Percentiles rank a stretch among this genome's conserved stretches.
Conservation (phyloP, 2,888 invertebrate genomes). For the Aphidius colemani region DNA sequence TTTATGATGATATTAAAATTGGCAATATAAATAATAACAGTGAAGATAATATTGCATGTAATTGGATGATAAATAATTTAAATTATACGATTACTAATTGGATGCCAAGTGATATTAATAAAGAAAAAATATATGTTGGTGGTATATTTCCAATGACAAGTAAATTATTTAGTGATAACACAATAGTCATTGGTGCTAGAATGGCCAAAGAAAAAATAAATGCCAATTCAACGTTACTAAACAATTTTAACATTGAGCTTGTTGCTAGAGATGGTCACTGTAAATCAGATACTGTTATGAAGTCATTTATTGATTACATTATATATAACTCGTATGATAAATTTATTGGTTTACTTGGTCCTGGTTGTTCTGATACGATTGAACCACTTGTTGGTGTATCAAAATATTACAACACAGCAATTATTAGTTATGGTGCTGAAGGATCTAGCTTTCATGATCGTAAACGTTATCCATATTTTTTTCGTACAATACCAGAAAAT, state of each 20-base stretch:
- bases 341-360: conserved; percentile 76
- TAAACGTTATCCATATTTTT: conserved; percentile 76
- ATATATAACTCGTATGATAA: conserved; percentile 63
- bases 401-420: conserved; percentile 72
- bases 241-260: conserved; percentile 67
- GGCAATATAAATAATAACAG: conserved; percentile 51
- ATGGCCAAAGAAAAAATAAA: conserved; percentile 72
- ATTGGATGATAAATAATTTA: conserved; percentile 66
- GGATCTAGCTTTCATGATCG: conserved; percentile 74
- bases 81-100: conserved; percentile 60
- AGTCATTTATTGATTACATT: conserved; percentile 74
- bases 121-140: conserved; percentile 65
- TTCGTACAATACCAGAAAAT: conserved; percentile 79
- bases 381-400: conserved; percentile 80
- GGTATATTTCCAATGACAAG: conserved; percentile 75
- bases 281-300: conserved; percentile 74
- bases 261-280: conserved; percentile 71
- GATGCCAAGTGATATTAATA: conserved; percentile 56
- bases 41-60: conserved; percentile 67
- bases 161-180: conserved; percentile 65
- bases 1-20: conserved; percentile 63
- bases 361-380: conserved; percentile 81
- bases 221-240: conserved; percentile 63
- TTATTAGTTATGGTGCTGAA: conserved; percentile 80
- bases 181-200: conserved; percentile 66